phyloP scores from a whole-genome alignment of 2,113 vertebrate genomes.

The Nycticryphes semicollaris region DNA sequence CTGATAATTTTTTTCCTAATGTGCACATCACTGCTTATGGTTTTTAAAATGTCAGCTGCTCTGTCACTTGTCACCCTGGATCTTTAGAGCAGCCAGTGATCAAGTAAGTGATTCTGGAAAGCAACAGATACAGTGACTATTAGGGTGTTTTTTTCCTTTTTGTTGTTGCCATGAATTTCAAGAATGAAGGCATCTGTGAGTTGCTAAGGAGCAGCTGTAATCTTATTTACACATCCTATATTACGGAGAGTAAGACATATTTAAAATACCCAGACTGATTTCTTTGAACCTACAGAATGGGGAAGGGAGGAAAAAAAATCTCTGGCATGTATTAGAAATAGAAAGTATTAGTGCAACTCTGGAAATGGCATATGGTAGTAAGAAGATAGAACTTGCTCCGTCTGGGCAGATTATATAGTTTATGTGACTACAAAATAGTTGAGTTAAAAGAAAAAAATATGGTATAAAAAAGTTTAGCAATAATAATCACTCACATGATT shows the following conservation, averaged over 20 bases:
- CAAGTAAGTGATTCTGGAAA: background rate
- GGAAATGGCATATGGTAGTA: background rate
- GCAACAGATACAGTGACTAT: background rate
- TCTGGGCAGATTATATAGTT: background rate
- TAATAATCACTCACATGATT: background rate
- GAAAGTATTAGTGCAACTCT: background rate
- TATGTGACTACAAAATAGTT: background rate
- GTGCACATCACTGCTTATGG: background rate
- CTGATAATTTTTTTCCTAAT: background rate
- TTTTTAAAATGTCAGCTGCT: background rate
- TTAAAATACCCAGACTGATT: background rate
- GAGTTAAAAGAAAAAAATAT: background rate
- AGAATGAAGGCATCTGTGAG: slow-evolving; percentile 36
- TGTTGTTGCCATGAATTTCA: slow-evolving; percentile 46
- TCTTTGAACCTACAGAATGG: background rate
- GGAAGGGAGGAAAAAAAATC: background rate
- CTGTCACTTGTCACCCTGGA: background rate
- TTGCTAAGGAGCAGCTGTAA: slow-evolving; percentile 42
- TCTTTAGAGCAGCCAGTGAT: background rate
- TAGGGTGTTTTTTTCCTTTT: background rate
- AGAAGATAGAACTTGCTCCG: background rate
- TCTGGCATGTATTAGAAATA: background rate
- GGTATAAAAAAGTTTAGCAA: background rate
- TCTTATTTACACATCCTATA: background rate
- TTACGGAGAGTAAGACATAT: background rate